A percentile compares a stretch with the other conserved stretches of the same genome.
Conservation (phyloP, 2,113 vertebrate species). For the Periophthalmus modestus region DNA sequence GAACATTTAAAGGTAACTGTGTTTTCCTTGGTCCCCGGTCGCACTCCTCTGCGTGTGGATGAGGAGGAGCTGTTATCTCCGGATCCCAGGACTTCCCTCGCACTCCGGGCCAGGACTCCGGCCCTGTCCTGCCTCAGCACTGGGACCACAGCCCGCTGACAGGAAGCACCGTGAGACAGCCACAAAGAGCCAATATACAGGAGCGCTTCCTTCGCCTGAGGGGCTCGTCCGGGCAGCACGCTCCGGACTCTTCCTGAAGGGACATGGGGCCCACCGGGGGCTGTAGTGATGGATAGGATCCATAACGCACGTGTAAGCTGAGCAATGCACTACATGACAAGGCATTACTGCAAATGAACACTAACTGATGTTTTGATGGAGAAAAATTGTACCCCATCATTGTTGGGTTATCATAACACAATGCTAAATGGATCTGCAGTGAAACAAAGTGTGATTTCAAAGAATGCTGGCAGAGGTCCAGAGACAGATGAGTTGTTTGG, state of each 20-base stretch:
- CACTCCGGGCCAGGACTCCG: constrained; percentile 79
- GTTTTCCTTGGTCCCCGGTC: constrained; percentile 60
- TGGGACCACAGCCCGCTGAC: constrained; percentile 75
- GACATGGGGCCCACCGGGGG: constrained; percentile 62
- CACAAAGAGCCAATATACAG: constrained; percentile 80
- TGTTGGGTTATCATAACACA: constrained; percentile 37
- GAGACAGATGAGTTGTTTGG: constrained; percentile 76
- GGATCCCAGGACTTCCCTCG: constrained; percentile 90
- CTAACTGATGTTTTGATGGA: background rate
- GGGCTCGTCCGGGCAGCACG: constrained; percentile 72
- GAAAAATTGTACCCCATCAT: constrained; percentile 17
- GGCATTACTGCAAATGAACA: constrained; percentile 8
- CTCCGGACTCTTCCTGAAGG: constrained; percentile 76
- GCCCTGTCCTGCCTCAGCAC: constrained; percentile 58
- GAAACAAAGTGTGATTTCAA: constrained; percentile 67
- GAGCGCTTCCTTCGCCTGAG: constrained; percentile 77
- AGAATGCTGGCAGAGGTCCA: constrained; percentile 75
- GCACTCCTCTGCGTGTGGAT: constrained; percentile 68
- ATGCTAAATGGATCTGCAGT: constrained; percentile 66
- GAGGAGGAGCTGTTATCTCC: constrained; percentile 84
- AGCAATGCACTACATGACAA: constrained; percentile 15
- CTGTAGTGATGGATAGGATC: constrained; percentile 66
- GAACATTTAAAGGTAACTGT: constrained; percentile 36
- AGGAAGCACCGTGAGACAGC: constrained; percentile 84
- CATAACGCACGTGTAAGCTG: constrained; percentile 41